Percentiles rank a stretch among this genome's conserved stretches.
These are phyloP conservation scores for Ferrisia virgata DNA, from an alignment of 2,888 invertebrate genomes.

Conservation along the genomic window DNA sequence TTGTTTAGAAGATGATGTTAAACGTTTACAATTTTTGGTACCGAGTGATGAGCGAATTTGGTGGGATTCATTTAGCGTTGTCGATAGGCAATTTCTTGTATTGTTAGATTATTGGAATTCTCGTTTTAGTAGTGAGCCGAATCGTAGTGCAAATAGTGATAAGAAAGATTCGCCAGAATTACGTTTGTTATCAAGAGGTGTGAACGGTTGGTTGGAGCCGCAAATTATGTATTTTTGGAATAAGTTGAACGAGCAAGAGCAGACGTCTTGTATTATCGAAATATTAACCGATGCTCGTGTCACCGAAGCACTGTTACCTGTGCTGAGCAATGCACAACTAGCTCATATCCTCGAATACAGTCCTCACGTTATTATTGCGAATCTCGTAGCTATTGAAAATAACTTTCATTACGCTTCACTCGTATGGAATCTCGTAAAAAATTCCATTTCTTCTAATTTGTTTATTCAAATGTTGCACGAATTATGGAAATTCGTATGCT, in stretches of 20 bases:
- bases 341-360: neutral
- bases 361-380: neutral
- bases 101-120: neutral
- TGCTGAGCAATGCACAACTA: neutral
- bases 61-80: neutral
- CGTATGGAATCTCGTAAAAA: neutral
- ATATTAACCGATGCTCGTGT: too few relatives aligned
- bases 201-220: neutral
- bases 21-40: too few relatives aligned
- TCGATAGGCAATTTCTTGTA: neutral
- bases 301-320: too few relatives aligned
- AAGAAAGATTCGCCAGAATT: neutral
- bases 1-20: too few relatives aligned
- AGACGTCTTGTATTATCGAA: neutral
- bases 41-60: too few relatives aligned
- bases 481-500: neutral
- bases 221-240: neutral
- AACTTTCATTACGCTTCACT: neutral
- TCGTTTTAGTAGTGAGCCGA: neutral
- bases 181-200: neutral
- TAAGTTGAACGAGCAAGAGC: neutral
- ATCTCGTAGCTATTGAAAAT: neutral
- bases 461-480: neutral
- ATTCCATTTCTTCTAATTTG: neutral
- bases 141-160: neutral